These are phyloP conservation scores for Drosophila greeni DNA, from an alignment of 2,888 invertebrate species.

Conservation along the genomic window DNA sequence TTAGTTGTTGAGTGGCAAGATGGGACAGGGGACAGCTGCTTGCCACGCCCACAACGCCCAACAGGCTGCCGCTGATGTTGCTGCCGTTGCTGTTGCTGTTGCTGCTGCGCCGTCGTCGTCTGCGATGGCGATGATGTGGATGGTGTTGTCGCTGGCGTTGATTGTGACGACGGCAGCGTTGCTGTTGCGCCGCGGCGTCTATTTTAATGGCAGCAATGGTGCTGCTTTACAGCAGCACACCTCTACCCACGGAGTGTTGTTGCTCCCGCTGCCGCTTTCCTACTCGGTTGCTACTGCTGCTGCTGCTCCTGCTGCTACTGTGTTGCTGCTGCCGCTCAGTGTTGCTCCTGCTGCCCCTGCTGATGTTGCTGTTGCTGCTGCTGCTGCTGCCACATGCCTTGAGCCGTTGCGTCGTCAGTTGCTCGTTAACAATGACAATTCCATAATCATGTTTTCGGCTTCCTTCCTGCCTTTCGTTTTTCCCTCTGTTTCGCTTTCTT, in stretches of 20 bases:
- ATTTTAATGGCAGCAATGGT: constrained; percentile 75
- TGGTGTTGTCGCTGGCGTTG: constrained; percentile 70
- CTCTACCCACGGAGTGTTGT: constrained; percentile 49
- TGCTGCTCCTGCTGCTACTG: constrained; percentile 13
- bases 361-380: constrained; percentile 17
- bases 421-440: constrained; percentile 56
- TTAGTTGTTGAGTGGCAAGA: constrained; percentile 43
- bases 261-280: constrained; percentile 28
- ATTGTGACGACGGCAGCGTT: constrained; percentile 74
- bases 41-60: constrained; percentile 44
- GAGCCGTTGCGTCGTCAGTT: constrained; percentile 35
- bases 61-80: constrained; percentile 41
- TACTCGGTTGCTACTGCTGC: constrained; percentile 3
- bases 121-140: constrained; percentile 68
- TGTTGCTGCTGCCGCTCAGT: constrained; percentile 35
- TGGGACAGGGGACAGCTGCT: constrained; percentile 50
- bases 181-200: constrained; percentile 74
- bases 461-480: constrained; percentile 40
- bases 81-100: constrained; percentile 24
- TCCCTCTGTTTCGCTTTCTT: constrained; percentile 13
- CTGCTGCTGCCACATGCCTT: constrained; percentile 51
- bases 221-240: constrained; percentile 73
- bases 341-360: constrained; percentile 24
- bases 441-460: constrained; percentile 53
- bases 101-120: constrained; percentile 63